Evolutionary conservation across 1,140 invertebrate genomes (phyloP), one percentile per base, ranked within the genome.

Genomic region (Apis laboriosa): DNA sequence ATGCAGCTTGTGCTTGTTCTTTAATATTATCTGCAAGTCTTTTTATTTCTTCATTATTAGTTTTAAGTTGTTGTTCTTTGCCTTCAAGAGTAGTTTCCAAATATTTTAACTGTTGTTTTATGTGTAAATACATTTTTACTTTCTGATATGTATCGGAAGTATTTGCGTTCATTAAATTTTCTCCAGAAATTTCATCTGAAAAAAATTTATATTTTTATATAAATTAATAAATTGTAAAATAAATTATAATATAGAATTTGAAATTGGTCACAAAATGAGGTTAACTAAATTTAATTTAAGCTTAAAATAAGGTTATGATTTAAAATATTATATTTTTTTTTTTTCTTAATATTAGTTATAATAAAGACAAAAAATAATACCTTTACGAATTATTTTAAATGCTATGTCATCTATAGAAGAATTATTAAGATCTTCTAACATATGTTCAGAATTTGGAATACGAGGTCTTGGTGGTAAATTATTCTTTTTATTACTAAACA

Each of bases 401-500:
- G 90, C 88, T 51, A 91, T 78, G 66, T 93, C 92, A 67, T 90
- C 83, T 51, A 80, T 61, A 28, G 56, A 49, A 19, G 90, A 83
- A 86, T 83, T 84, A 15, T 82, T 77, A 11, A 93, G 80, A 77
- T 93, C 92, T 64, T 93, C 91, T 15, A 91, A 63, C 58, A 93
- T 90, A 75, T 92, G 89, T 61, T 91, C 86, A 24, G 86, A 75
- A n/a, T 74, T 64, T 9, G 90, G 92, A 56, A 90, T 70, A 78
- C 80, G 88, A 28, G 92, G 92, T 56, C 90, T 86, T 1, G 91
- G 90, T 75, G 92, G 92, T 64, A 92, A 82, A 71, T 58, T 89
- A 63, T 83, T 88, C 55, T 90, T 92, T 75, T 92, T 92, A 78
- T 91, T 92, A 13, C 88, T 84, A 85, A 93, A 93, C 92, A 93